phyloP scores from a whole-genome alignment of 2,113 vertebrate species.

The Alligator sinensis region DNA sequence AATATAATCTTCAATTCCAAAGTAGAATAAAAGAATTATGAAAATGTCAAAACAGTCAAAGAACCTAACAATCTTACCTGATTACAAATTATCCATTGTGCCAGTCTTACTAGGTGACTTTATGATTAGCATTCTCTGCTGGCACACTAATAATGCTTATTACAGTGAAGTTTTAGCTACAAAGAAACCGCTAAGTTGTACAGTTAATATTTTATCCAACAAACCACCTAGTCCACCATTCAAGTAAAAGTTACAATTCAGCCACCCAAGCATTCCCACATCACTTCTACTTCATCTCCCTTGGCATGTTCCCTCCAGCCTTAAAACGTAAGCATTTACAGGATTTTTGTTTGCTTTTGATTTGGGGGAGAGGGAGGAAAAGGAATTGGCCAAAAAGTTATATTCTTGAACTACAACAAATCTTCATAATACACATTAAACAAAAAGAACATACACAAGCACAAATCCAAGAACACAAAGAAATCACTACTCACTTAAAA shows the following conservation, averaged over 20 bases:
- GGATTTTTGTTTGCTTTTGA: background rate
- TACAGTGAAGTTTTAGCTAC: background rate
- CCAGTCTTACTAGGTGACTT: background rate
- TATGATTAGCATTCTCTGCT: background rate
- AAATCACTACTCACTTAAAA: background rate
- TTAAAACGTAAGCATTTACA: background rate
- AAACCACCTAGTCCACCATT: background rate
- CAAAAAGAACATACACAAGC: background rate
- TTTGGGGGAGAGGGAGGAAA: background rate
- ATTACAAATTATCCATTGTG: background rate
- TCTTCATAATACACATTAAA: background rate
- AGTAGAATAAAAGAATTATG: background rate
- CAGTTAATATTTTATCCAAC: background rate
- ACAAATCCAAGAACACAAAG: background rate
- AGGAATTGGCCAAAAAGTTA: background rate
- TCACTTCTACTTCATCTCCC: background rate
- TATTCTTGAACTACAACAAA: background rate
- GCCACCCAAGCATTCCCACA: background rate
- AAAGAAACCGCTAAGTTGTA: background rate
- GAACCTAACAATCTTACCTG: background rate
- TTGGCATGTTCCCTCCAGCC: background rate
- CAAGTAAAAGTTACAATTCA: background rate
- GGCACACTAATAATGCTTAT: background rate
- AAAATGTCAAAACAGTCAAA: conserved; percentile 3
- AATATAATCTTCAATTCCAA: background rate